phyloP scores from a whole-genome alignment of 92 coral and sea anemone species.

The Diadumene lineata region DNA sequence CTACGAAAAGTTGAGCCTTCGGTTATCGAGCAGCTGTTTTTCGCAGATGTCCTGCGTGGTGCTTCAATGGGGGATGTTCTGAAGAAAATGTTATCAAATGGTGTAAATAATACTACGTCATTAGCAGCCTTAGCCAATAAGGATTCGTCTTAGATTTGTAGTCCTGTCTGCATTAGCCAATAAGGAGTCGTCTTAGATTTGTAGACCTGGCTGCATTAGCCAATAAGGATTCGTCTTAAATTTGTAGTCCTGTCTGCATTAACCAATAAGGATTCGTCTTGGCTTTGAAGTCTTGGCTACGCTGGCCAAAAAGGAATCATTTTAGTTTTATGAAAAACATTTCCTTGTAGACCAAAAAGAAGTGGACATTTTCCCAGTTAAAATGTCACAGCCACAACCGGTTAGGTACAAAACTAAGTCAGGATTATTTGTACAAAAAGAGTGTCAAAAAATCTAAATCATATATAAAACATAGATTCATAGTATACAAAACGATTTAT shows the following conservation, averaged over 20 bases:
- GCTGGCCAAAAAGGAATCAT: not conserved
- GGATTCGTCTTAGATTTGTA: not conserved
- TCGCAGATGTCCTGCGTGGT: conserved; percentile 82
- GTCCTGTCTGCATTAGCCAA: not conserved
- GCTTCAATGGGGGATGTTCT: conserved; percentile 89
- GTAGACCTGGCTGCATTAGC: not conserved
- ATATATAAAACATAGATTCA: too few species aligned
- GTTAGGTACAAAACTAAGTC: too few species aligned
- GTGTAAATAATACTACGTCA: conserved; percentile 38
- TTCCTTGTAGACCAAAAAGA: too few species aligned
- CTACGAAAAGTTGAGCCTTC: conserved; percentile 81
- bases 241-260: not conserved
- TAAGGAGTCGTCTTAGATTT: not conserved
- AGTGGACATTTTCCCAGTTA: too few species aligned
- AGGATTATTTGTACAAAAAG: too few species aligned
- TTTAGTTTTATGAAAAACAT: too few species aligned
- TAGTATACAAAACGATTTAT: too few species aligned
- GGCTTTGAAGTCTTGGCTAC: not conserved
- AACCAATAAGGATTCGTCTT: not conserved
- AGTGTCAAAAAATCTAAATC: too few species aligned
- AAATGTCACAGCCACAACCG: too few species aligned
- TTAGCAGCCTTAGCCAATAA: conserved; percentile 32
- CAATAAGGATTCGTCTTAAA: not conserved
- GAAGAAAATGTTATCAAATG: conserved; percentile 72
- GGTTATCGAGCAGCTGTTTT: conserved; percentile 88